phyloP scores from a whole-genome alignment of 1,140 invertebrate genomes.

The Papilio dardanus region DNA sequence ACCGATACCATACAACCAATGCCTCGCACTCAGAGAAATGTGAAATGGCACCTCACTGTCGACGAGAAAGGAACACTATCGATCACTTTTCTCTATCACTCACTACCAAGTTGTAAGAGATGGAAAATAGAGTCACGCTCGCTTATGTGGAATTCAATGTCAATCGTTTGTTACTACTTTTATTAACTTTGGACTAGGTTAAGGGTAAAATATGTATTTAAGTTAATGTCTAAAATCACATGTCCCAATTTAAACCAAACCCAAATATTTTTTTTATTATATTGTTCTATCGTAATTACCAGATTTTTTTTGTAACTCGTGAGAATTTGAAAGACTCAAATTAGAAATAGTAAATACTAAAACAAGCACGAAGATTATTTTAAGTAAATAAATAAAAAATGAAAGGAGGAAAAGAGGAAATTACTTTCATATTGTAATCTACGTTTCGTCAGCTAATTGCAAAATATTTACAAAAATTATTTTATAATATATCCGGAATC shows the following conservation, averaged over 20 bases:
- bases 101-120: conserved; percentile 53
- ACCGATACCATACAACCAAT: conserved; percentile 72
- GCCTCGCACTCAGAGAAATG: conserved; percentile 68
- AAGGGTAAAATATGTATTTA: neutral
- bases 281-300: no score
- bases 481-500: conserved; percentile 31
- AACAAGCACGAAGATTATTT: neutral
- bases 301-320: no score
- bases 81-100: conserved; percentile 57
- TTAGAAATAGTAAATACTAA: neutral
- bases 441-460: conserved; percentile 2
- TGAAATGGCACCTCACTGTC: conserved; percentile 63
- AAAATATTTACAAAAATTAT: conserved; percentile 14
- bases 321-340: no score
- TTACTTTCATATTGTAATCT: neutral
- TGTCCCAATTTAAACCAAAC: no score
- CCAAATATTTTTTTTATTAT: no score
- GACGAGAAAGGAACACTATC: conserved; percentile 73
- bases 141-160: conserved; percentile 75
- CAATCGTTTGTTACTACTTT: conserved; percentile 46
- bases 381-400: neutral
- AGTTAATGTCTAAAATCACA: no score
- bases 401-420: neutral
- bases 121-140: conserved; percentile 58
- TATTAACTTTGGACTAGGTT: neutral